Evolutionary conservation across 2,797 vertebrate genomes (phyloP).

Genomic region (Cercopithecus diana): DNA sequence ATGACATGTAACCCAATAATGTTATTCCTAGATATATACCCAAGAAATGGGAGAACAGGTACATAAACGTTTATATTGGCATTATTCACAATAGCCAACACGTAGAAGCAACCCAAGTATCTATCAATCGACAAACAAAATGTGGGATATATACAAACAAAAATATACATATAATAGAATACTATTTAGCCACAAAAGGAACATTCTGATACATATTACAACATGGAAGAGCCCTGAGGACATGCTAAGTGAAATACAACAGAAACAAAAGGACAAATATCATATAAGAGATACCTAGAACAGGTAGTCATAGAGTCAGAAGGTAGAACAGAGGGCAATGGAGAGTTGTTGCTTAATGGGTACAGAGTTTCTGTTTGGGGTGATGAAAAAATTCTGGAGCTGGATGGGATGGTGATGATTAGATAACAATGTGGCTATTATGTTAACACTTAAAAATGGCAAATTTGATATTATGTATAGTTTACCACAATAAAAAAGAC

Average conservation of each 20-base stretch:
- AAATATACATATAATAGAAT: neutral
- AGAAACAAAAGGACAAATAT: neutral
- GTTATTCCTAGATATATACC: neutral
- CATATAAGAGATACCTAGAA: neutral
- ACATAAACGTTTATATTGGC: neutral
- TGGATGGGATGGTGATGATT: neutral
- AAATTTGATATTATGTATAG: neutral
- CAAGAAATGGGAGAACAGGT: neutral
- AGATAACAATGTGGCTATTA: neutral
- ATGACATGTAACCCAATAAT: neutral
- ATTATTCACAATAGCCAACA: slow-evolving; percentile 22
- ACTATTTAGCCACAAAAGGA: slow-evolving; percentile 6
- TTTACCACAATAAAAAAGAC: neutral
- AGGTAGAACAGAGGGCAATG: neutral
- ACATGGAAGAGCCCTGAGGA: neutral
- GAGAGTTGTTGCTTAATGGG: neutral
- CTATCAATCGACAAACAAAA: neutral
- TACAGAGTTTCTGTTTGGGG: neutral
- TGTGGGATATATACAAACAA: neutral
- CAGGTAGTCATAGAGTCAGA: neutral
- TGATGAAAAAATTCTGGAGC: neutral
- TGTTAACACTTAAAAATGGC: neutral
- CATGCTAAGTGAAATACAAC: neutral
- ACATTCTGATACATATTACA: neutral
- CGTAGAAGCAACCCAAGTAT: neutral